Conservation (phyloP, 2,113 vertebrate species). For the Theristicus caerulescens region DNA sequence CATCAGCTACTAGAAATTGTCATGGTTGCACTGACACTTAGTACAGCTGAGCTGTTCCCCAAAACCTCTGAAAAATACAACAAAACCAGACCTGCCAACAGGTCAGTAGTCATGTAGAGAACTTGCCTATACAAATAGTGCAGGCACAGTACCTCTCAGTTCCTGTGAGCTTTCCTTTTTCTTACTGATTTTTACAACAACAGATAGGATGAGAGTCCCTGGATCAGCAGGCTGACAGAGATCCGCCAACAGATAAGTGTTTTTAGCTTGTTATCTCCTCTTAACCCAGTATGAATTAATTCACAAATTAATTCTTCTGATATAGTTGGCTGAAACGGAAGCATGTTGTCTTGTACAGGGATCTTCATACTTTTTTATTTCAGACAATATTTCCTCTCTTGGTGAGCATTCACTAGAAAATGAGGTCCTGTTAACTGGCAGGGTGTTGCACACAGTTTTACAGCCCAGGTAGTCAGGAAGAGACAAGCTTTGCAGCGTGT, state of each 20-base stretch:
- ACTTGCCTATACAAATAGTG: neutral
- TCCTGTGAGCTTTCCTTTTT: neutral
- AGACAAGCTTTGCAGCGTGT: fast-evolving
- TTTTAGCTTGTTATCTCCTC: neutral
- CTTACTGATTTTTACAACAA: neutral
- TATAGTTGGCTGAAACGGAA: neutral
- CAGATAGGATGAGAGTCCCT: neutral
- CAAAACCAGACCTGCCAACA: neutral
- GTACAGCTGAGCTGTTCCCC: neutral
- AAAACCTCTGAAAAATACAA: neutral
- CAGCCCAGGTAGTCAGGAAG: neutral
- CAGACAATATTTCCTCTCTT: neutral
- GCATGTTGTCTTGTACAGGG: neutral
- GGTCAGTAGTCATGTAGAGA: neutral
- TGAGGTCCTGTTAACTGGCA: neutral
- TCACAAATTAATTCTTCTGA: neutral
- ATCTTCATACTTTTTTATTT: neutral
- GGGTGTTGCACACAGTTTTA: neutral
- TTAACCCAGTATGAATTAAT: neutral
- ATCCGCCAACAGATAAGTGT: neutral
- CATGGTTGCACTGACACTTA: neutral
- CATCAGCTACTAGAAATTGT: neutral
- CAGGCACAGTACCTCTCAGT: neutral
- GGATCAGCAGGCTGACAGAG: neutral
- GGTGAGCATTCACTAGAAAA: neutral